These are phyloP conservation scores for Porites australiensis DNA, from an alignment of 64 coral and sea anemone genomes.

Conservation along the genomic window DNA sequence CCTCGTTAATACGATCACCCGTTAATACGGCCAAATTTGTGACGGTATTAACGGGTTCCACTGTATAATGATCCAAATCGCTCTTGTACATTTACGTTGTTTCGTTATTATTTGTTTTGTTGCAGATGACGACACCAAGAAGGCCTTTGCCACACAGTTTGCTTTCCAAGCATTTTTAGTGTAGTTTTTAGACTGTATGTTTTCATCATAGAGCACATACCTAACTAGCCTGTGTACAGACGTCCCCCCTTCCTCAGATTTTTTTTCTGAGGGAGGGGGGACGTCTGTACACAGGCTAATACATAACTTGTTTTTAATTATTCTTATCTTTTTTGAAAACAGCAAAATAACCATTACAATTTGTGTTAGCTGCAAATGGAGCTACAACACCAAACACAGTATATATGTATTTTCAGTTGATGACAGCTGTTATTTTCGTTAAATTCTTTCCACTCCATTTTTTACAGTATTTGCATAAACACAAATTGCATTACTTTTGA, in stretches of 20 bases:
- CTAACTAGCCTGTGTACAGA: too few species aligned
- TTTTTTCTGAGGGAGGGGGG: too few species aligned
- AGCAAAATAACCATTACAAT: too few species aligned
- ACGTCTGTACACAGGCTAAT: too few species aligned
- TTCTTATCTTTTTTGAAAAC: not conserved
- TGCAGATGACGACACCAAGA: not conserved
- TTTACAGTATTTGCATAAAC: not conserved
- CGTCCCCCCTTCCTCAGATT: too few species aligned
- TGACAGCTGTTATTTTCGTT: not conserved
- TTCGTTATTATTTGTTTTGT: not conserved
- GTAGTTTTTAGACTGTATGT: not conserved
- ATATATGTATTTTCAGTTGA: not conserved
- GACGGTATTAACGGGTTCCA: too few species aligned
- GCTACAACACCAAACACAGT: not conserved
- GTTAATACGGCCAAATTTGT: too few species aligned
- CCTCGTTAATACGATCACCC: too few species aligned
- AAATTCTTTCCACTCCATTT: not conserved
- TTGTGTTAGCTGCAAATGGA: too few species aligned
- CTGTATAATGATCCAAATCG: too few species aligned
- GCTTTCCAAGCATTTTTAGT: not conserved
- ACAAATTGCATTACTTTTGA: not conserved
- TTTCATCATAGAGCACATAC: too few species aligned
- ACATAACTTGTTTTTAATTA: too few species aligned
- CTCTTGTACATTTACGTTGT: not conserved
- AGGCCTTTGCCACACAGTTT: not conserved